phyloP scores from a whole-genome alignment of 2,888 invertebrate genomes.

The Apamea anceps region DNA sequence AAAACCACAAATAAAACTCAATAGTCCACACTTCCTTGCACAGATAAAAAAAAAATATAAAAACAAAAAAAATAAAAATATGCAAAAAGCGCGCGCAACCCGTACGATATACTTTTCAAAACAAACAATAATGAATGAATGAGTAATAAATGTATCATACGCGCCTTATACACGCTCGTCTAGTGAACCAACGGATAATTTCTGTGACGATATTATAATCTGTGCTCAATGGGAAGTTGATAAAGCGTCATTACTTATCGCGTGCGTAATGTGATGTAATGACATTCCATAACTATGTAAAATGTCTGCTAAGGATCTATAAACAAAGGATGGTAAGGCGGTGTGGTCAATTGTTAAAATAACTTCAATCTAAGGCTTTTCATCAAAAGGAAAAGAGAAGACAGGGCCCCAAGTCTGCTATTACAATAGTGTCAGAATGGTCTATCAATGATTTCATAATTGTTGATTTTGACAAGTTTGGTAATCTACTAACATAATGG shows the following conservation, averaged over 20 bases:
- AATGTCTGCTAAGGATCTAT: constrained; percentile 19
- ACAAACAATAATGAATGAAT: constrained; percentile 62
- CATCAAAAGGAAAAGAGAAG: background rate
- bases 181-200: constrained; percentile 55
- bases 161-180: constrained; percentile 48
- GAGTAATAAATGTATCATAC: constrained; percentile 55
- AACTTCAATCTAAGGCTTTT: background rate
- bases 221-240: constrained; percentile 76
- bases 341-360: background rate
- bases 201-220: constrained; percentile 73
- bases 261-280: constrained; percentile 71
- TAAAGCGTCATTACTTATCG: constrained; percentile 74
- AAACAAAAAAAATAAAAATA: background rate
- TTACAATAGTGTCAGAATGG: too few species aligned
- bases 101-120: constrained; percentile 40
- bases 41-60: constrained; percentile 20
- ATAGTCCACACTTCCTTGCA: constrained; percentile 16
- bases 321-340: constrained; percentile 14
- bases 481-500: too few species aligned
- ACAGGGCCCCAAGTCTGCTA: too few species aligned
- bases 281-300: constrained; percentile 46
- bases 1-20: constrained; percentile 25
- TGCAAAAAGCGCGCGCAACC: constrained; percentile 35
- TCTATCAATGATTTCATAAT: too few species aligned
- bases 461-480: too few species aligned